These are phyloP conservation scores for Ailurus styani DNA, from an alignment of 2,113 vertebrate species.

Conservation along the genomic window DNA sequence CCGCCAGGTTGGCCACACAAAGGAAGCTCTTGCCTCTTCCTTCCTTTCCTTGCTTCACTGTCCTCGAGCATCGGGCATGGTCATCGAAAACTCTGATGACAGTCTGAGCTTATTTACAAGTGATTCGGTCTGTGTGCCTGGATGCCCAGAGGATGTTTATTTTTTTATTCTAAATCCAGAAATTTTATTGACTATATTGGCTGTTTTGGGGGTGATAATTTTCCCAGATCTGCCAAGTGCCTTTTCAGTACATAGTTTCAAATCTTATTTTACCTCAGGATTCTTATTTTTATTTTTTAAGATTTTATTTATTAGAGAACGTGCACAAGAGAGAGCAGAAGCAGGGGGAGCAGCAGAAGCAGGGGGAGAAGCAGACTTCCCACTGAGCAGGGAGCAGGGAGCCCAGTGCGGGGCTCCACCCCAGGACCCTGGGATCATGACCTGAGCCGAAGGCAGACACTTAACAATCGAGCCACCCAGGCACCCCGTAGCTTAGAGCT, in stretches of 20 bases:
- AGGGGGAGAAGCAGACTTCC: too few species aligned
- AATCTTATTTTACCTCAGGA: not conserved
- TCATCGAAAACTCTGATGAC: not conserved
- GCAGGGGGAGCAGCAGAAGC: too few species aligned
- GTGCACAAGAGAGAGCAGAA: too few species aligned
- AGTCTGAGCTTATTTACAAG: not conserved
- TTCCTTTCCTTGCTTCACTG: too few species aligned
- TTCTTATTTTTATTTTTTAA: not conserved
- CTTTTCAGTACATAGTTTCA: not conserved
- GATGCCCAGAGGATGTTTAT: not conserved
- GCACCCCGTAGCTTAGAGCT: too few species aligned
- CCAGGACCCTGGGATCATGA: too few species aligned
- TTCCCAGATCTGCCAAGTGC: not conserved
- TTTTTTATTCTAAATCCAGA: not conserved
- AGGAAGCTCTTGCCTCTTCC: not conserved
- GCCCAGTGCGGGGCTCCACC: too few species aligned
- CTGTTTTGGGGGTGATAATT: not conserved
- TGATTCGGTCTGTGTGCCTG: not conserved
- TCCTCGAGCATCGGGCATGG: too few species aligned
- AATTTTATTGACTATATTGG: not conserved
- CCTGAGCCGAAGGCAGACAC: too few species aligned
- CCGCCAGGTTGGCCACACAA: accelerated
- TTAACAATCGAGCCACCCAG: too few species aligned
- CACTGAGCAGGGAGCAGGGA: too few species aligned
- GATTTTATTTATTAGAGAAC: too few species aligned